Base-by-base conservation (phyloP, 2,797 vertebrate species). In the Mus spretus region DNA sequence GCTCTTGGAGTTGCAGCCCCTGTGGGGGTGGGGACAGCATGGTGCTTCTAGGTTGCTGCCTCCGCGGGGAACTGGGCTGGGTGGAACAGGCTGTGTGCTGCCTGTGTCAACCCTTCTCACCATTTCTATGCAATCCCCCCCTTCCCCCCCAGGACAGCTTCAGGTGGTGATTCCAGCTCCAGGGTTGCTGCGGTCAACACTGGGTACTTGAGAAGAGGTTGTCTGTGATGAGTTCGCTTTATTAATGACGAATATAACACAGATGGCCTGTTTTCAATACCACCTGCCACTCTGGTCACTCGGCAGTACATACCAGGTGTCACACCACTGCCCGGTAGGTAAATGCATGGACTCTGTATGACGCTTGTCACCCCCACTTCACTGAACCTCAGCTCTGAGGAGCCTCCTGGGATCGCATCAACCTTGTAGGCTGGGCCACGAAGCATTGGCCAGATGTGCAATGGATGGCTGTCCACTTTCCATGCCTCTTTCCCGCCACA, bases 191-290 rank as follows among this genome's bases (percentile, higher is more conserved):
- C 17, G 0, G 31, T 70, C 6, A 1, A 0, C 3, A 53, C 10
- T 98, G 96, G 97, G 97, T 96, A 96, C 92, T 63, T 97, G 97
- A 98, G 97, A 89, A 96, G 96, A 98, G 97, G 97, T 92, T 96
- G 97, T 98, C 97, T 98, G 97, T 98, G 97, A 97, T 97, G 97
- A 95, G 97, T 98, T 98, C 97, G 97, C 97, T 97, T 95, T 95
- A 97, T 97, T 96, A 97, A 97, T 97, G 97, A 93, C 97, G 97
- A 97, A 98, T 98, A 98, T 98, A 98, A 98, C 97, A 96, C 97
- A 98, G 97, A 98, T 98, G 97, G 97, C 97, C 97, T 98, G 96
- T 98, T 74, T 94, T 98, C 97, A 37, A 83, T 95, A 63, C 97
- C 85, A 10, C 94, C 77, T 75, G 3, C 75, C 24, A 3, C 82